Base-by-base conservation (phyloP, 2,888 invertebrate species). In the Leucoptera coffeella region DNA sequence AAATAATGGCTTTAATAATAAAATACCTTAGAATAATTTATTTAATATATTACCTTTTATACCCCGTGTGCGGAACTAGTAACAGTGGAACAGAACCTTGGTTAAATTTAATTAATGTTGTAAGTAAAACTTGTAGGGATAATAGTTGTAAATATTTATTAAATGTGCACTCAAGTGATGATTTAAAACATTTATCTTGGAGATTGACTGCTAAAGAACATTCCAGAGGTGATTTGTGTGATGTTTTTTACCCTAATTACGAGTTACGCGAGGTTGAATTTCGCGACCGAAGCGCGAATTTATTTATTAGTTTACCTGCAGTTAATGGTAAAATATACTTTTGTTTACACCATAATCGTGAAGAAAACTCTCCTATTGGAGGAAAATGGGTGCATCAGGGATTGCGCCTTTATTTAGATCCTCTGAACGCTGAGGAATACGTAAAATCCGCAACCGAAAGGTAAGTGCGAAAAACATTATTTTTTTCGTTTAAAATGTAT, bases 371-470 rank as follows among this genome's bases (percentile, higher is more conserved):
- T 25, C 53, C 55, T 3, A 51, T 55, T 22, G 45, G 46, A 28
- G 56, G 55, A 5, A 45, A 43, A 30, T 76, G 75, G 74, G 45
- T 59, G 33, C 75, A 76, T 41, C 75, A 75, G 43, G 76, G 76
- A 19, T 40, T 40, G 17, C 43, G 58, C 22, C 36, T 73, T 41
- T 59, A 41, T 41, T 42, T 75, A 36, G 52, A 62, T 19, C 54
- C n/a, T n/a, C n/a, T n/a, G n/a, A n/a, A n/a, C n/a, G n/a, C n/a
- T n/a, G n/a, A n/a, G n/a, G n/a, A n/a, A n/a, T n/a, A n/a, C n/a
- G n/a, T n/a, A n/a, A n/a, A n/a, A n/a, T n/a, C n/a, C n/a, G n/a
- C n/a, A n/a, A n/a, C n/a, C n/a, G n/a, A n/a, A n/a, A n/a, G n/a
- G n/a, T n/a, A n/a, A n/a, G n/a, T n/a, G n/a, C n/a, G n/a, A n/a